Conservation (phyloP, 2,888 invertebrate species). For the Ophraella communa region DNA sequence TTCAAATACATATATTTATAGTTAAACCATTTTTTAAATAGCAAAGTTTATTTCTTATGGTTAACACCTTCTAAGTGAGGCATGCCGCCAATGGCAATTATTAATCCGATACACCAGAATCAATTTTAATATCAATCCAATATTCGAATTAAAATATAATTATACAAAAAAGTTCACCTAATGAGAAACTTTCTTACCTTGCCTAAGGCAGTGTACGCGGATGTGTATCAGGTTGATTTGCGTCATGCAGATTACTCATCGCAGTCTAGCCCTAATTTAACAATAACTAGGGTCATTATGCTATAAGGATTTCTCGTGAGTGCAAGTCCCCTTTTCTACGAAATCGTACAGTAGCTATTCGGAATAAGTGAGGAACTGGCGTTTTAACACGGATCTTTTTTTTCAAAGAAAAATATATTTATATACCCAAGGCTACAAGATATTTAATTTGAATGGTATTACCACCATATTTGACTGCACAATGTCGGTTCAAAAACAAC, state of each 20-base stretch:
- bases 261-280: slow-evolving; percentile 4
- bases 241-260: slow-evolving; percentile 2
- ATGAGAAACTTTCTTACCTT: slow-evolving; percentile 8
- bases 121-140: neutral
- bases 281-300: neutral
- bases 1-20: too few species aligned
- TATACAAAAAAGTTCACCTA: neutral
- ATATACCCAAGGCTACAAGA: neutral
- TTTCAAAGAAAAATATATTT: neutral
- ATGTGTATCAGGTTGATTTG: neutral
- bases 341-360: neutral
- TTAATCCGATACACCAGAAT: slow-evolving; percentile 1
- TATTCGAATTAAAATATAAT: neutral
- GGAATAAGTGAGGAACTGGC: neutral
- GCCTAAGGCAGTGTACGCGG: neutral
- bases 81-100: neutral
- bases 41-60: neutral
- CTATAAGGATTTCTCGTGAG: neutral
- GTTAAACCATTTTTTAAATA: too few species aligned
- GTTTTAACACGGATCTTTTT: neutral
- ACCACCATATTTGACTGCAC: neutral
- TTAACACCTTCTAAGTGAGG: neutral
- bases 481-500: too few species aligned
- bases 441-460: neutral
- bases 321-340: neutral